A percentile compares a stretch with the other conserved stretches of the same genome.
Evolutionary conservation across 1,140 invertebrate species (phyloP).

Genomic region (Cotesia typhae): DNA sequence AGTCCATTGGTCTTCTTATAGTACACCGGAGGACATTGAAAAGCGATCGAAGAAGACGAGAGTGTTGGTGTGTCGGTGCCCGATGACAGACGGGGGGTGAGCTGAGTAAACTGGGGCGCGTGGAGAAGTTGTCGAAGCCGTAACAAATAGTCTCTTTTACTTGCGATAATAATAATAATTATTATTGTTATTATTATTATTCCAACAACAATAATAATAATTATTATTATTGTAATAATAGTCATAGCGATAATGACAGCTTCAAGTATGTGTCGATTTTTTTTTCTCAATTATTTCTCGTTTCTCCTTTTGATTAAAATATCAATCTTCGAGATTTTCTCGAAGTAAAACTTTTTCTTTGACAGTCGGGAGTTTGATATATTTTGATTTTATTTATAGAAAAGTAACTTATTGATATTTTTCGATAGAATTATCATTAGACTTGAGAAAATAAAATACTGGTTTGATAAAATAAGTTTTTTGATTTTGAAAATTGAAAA

Average conservation of each 20-base stretch:
- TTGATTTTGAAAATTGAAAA: too few species aligned
- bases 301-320: too few species aligned
- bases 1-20: conserved; percentile 20
- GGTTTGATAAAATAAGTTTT: too few species aligned
- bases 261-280: conserved; percentile 7
- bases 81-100: conserved; percentile 2
- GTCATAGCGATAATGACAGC: neutral
- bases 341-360: neutral
- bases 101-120: conserved; percentile 18
- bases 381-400: too few species aligned
- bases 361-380: too few species aligned
- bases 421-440: too few species aligned
- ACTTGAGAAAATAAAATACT: too few species aligned
- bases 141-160: conserved; percentile 17
- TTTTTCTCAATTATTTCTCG: too few species aligned
- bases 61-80: conserved; percentile 1
- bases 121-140: conserved; percentile 21
- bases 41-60: conserved; percentile 20
- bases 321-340: too few species aligned
- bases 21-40: conserved; percentile 3
- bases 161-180: conserved; percentile 14
- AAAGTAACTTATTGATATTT: too few species aligned
- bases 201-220: neutral
- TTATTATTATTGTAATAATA: too few species aligned
- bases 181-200: neutral